Conservation (phyloP, 2,113 vertebrate species). For the Daubentonia madagascariensis region DNA sequence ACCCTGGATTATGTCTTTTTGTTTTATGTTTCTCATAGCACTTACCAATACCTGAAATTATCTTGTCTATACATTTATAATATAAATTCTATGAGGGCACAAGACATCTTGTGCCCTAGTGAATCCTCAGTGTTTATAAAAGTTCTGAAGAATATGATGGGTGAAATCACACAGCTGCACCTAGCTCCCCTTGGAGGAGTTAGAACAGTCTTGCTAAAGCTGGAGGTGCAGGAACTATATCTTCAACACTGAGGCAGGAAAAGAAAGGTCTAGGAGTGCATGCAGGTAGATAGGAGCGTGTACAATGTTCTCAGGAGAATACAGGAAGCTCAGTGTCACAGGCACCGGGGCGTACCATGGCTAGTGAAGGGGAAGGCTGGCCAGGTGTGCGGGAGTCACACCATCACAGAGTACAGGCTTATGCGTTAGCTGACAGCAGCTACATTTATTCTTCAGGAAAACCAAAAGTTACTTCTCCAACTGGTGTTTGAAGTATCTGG, state of each 20-base stretch:
- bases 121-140: not conserved
- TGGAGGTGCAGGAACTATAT: not conserved
- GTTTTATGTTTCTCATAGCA: not conserved
- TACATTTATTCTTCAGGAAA: not conserved
- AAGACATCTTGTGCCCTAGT: not conserved
- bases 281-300: not conserved
- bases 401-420: not conserved
- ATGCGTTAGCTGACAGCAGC: not conserved
- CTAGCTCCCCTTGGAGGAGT: not conserved
- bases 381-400: not conserved
- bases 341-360: fast-evolving
- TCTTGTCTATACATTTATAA: not conserved
- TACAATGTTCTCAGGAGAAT: not conserved
- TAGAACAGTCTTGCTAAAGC: not conserved
- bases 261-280: not conserved
- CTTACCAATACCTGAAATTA: not conserved
- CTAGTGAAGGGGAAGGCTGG: not conserved
- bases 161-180: not conserved
- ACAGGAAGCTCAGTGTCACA: fast-evolving
- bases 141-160: not conserved
- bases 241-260: not conserved
- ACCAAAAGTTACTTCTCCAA: not conserved
- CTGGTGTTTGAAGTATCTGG: not conserved
- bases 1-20: not conserved
- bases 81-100: not conserved